Percentiles rank a stretch among this genome's conserved stretches.
These are phyloP conservation scores for Heteromurus nitidus DNA, from an alignment of 2,888 invertebrate genomes.

Conservation along the genomic window DNA sequence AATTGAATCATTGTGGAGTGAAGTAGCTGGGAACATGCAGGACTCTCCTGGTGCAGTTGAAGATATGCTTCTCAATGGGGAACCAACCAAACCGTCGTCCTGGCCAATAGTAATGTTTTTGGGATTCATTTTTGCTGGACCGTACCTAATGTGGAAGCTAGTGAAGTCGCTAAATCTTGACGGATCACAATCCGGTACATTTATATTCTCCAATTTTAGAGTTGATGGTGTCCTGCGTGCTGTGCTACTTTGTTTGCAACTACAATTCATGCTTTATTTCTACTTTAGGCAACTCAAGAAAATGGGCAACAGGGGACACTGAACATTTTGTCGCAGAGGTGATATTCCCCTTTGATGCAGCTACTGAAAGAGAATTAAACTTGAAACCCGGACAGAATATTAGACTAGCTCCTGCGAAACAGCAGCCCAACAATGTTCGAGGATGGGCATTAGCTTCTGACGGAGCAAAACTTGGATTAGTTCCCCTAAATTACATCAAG, in stretches of 20 bases:
- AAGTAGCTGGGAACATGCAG: slow-evolving; percentile 76
- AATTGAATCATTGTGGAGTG: slow-evolving; percentile 69
- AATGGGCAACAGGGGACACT: slow-evolving; percentile 77
- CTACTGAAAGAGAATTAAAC: slow-evolving; percentile 84
- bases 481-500: slow-evolving; percentile 79
- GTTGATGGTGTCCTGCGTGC: not conserved
- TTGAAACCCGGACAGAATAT: slow-evolving; percentile 86
- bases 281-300: slow-evolving; percentile 18
- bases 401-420: slow-evolving; percentile 87
- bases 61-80: slow-evolving; percentile 74
- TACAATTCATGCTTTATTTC: not conserved
- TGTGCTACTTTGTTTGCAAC: not conserved
- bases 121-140: slow-evolving; percentile 91
- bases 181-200: slow-evolving; percentile 51
- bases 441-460: slow-evolving; percentile 79
- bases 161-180: slow-evolving; percentile 77
- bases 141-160: slow-evolving; percentile 92
- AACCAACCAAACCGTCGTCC: slow-evolving; percentile 77
- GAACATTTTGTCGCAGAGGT: slow-evolving; percentile 79
- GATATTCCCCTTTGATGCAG: slow-evolving; percentile 84
- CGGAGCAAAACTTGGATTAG: slow-evolving; percentile 77
- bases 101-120: slow-evolving; percentile 95
- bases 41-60: slow-evolving; percentile 74
- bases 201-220: no score
- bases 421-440: slow-evolving; percentile 82